Evolutionary conservation across 2,797 vertebrate genomes (phyloP), one percentile per base, ranked within the genome.

Genomic region (Botia kubotai): DNA sequence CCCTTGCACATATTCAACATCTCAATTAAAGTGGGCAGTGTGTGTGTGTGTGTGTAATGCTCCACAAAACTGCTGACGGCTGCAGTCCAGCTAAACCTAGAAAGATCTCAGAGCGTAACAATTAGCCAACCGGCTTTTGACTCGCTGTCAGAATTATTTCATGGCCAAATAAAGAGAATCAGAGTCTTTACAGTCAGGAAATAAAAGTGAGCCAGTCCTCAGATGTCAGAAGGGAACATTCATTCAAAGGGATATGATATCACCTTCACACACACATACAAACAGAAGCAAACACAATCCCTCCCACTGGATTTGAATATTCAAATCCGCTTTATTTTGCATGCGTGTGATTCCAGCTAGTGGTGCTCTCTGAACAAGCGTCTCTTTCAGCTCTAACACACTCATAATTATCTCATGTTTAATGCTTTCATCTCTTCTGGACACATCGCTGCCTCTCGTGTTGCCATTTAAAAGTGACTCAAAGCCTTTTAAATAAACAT

Each of bases 271-370:
- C 74, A 29, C 23, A 36, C 57, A 3, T 33, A 33, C 33, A 77
- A 52, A 48, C 39, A 52, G 62, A 76, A 62, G 46, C 29, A 46
- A 0, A 46, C 39, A 75, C 66, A 81, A 72, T 75, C 67, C 75
- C 74, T 83, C 77, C 86, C 72, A 63, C 60, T 71, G 75, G 77
- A 81, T 88, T 85, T 86, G 83, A 82, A 88, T 85, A 89, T 88
- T 86, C 72, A 89, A 88, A 89, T 84, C 17, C 52, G 63, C 19
- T 21, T 75, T 60, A 26, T 84, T 88, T 87, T 88, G 86, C 85
- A 86, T 88, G 55, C 55, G 66, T 81, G 73, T 84, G 87, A 82
- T 77, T 81, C 73, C 68, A 69, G 76, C 70, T 71, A 83, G 81
- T 77, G 72, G 78, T 23, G 21, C 21, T 14, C 21, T 60, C 21